phyloP scores from a whole-genome alignment of 1,140 invertebrate species.

The Trissolcus basalis region DNA sequence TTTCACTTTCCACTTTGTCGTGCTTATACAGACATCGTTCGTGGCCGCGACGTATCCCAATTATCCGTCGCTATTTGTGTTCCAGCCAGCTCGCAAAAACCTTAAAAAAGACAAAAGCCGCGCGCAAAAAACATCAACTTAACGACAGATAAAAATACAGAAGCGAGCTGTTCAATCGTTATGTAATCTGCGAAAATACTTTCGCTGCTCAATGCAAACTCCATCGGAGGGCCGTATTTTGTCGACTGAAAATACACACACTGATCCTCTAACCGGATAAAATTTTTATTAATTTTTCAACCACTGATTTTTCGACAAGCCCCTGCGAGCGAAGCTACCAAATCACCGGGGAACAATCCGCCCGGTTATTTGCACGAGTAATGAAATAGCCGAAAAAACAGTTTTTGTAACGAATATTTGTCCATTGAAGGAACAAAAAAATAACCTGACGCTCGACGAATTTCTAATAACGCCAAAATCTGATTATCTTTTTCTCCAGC shows the following conservation, averaged over 20 bases:
- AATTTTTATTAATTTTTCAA: conserved; percentile 23
- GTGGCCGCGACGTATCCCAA: conserved; percentile 31
- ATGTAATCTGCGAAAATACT: conserved; percentile 41
- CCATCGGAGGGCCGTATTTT: conserved; percentile 37
- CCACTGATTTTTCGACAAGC: conserved; percentile 1
- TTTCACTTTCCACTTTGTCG: conserved; percentile 18
- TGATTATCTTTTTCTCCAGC: too few species aligned
- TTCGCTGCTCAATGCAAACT: conserved; percentile 27
- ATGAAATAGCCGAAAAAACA: too few species aligned
- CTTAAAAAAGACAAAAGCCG: conserved; percentile 1
- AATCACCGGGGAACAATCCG: not conserved
- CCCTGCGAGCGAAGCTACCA: not conserved
- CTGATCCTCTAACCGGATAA: conserved; percentile 11
- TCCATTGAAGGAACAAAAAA: too few species aligned
- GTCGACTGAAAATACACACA: conserved; percentile 18
- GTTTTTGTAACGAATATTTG: too few species aligned
- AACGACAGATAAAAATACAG: conserved; percentile 30
- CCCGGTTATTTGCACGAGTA: too few species aligned
- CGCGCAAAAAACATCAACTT: conserved; percentile 28
- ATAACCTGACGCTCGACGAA: too few species aligned
- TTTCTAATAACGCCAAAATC: too few species aligned
- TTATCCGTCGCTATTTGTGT: conserved; percentile 37
- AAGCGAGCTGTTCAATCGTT: conserved; percentile 24
- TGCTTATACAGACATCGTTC: conserved; percentile 29
- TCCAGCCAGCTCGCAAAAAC: conserved; percentile 13